Base-by-base conservation (phyloP, 2,888 invertebrate species). In the Platycheirus rosarum region DNA sequence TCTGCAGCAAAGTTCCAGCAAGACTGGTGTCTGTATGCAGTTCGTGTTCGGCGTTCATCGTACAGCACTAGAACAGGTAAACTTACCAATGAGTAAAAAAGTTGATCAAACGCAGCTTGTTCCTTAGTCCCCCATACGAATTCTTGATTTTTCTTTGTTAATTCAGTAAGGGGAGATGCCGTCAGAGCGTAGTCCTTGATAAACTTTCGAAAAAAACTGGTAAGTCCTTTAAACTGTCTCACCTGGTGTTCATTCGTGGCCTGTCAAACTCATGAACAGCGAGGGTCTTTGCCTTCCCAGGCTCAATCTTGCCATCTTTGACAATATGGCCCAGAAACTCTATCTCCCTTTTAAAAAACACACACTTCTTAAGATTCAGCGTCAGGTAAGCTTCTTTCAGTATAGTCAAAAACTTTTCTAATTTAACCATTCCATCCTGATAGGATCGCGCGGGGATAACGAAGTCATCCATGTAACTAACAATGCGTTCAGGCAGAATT, bases 241-340 rank as follows among this genome's bases (percentile, higher is more conserved):
- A 87, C 77, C 35, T 86, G 73, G 37, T 85, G 85, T 1, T 86
- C 77, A 57, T 84, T 85, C 11, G 35, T 84, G 87, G 86, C 9
- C 11, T 48, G 0, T 85, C 69, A 7, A 85, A 69, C 11, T 85
- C 66, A 8, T 55, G 13, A 11, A 88, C 42, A 3, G 86, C 85
- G 20, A 69, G 40, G 1, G 85, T 82, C 85, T 88, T 88, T 16
- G 60, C 46, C 46, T 49, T 29, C 1, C 85, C 85, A 4, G 87
- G 87, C 46, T 78, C 53, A 13, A 88, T 73, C 0, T 84, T 84
- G 6, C 84, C 84, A 9, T 51, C 74, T 6, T 84, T 79, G 42
- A 88, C 84, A 37, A 62, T 26, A 14, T 70, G 66, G 4, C 84
- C 84, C 0, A 84, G 42, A 40, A 75, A 78, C 6, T 62, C 55